phyloP scores from a whole-genome alignment of 2,797 vertebrate species.

The Urosaurus nigricauda region DNA sequence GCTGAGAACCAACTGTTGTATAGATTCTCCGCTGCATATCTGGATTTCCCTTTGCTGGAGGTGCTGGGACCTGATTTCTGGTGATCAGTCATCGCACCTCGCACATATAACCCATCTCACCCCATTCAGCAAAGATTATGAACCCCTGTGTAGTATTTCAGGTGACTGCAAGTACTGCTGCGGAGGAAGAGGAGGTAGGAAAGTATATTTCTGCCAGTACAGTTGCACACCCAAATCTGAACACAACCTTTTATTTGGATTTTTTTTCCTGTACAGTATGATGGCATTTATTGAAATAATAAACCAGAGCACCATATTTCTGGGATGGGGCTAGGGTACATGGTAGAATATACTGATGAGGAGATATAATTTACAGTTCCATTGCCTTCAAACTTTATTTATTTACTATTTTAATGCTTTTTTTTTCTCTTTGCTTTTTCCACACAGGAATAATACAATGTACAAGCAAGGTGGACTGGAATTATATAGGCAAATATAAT shows the following conservation, averaged over 20 bases:
- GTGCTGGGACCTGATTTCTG: not conserved
- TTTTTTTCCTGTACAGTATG: not conserved
- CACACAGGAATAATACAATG: not conserved
- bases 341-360: too few relatives aligned
- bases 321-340: not conserved
- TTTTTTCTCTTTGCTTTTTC: too few relatives aligned
- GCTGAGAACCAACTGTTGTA: too few relatives aligned
- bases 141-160: not conserved
- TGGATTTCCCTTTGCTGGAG: not conserved
- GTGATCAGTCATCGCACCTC: not conserved
- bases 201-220: not conserved
- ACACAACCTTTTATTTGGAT: not conserved
- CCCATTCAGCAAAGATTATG: not conserved
- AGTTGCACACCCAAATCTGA: not conserved
- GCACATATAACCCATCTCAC: not conserved
- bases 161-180: not conserved
- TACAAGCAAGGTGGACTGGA: not conserved
- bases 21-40: too few relatives aligned
- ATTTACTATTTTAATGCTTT: too few relatives aligned
- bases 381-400: too few relatives aligned
- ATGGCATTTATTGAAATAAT: not conserved
- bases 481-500: not conserved
- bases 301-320: not conserved
- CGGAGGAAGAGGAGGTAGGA: not conserved
- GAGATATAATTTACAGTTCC: too few relatives aligned